phyloP scores from a whole-genome alignment of 2,888 invertebrate genomes.

The Cantharis lateralis region DNA sequence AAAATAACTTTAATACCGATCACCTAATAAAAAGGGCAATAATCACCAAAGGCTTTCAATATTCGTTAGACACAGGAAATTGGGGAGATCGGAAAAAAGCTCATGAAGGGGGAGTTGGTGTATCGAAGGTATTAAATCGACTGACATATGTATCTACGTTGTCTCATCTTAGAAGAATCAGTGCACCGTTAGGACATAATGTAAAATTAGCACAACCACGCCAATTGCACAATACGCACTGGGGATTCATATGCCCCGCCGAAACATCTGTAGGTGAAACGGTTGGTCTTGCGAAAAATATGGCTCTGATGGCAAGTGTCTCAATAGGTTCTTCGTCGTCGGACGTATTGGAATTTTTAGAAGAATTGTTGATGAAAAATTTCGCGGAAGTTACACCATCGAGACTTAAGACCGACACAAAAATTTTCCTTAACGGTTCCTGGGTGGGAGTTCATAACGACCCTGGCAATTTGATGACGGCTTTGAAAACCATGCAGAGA shows the following conservation, averaged over 20 bases:
- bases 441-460: no score
- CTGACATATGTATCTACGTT: slow-evolving; percentile 98
- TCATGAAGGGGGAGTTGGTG: slow-evolving; percentile 96
- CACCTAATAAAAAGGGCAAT: slow-evolving; percentile 95
- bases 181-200: slow-evolving; percentile 98
- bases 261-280: slow-evolving; percentile 99
- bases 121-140: slow-evolving; percentile 96
- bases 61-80: slow-evolving; percentile 98
- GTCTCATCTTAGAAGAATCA: slow-evolving; percentile 96
- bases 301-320: no score
- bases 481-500: no score
- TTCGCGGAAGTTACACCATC: no score
- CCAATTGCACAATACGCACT: slow-evolving; percentile 97
- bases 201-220: slow-evolving; percentile 98
- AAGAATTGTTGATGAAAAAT: no score
- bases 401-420: no score
- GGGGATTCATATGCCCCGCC: slow-evolving; percentile 99
- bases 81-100: slow-evolving; percentile 99
- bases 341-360: no score
- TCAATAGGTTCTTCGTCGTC: no score
- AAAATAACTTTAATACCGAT: slow-evolving; percentile 98
- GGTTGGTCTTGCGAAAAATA: slow-evolving; percentile 27
- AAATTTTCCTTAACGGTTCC: no score
- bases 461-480: no score
- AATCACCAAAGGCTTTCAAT: slow-evolving; percentile 96